These are phyloP conservation scores for Anthopleura sola DNA, from an alignment of 64 coral and sea anemone species.

Conservation along the genomic window DNA sequence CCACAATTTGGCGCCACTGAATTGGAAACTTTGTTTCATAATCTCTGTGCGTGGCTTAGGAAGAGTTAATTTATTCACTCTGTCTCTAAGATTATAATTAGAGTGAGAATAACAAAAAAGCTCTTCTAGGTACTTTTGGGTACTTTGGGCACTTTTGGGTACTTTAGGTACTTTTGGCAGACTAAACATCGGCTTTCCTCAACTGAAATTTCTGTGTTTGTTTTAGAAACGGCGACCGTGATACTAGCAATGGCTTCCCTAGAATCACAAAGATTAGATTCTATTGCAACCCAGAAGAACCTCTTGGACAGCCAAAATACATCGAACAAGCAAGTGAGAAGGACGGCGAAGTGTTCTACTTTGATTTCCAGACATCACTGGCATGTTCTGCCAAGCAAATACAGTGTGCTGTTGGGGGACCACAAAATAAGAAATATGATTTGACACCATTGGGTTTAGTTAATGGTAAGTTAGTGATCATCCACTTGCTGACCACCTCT, in stretches of 20 bases:
- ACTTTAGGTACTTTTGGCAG: no score
- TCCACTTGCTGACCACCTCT: background rate
- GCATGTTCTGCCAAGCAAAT: constrained; percentile 67
- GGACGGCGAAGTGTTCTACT: constrained; percentile 59
- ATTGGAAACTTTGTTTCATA: no score
- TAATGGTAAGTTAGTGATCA: constrained; percentile 30
- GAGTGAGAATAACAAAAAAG: no score
- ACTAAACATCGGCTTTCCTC: no score
- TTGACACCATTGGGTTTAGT: constrained; percentile 63
- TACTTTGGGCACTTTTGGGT: no score
- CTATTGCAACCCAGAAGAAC: constrained; percentile 59
- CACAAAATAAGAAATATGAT: constrained; percentile 51
- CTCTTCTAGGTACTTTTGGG: no score
- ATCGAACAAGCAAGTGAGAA: constrained; percentile 10
- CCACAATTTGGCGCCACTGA: no score
- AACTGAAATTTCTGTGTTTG: background rate
- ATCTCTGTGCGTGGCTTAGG: no score
- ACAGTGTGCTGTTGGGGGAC: constrained; percentile 50
- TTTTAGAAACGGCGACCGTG: constrained; percentile 57
- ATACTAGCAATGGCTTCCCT: constrained; percentile 22
- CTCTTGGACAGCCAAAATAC: constrained; percentile 65
- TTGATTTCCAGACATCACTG: constrained; percentile 83
- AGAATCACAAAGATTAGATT: constrained; percentile 67
- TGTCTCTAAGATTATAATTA: no score
- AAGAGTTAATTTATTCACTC: no score